Conservation (phyloP, 2,797 vertebrate species). For the Neosilurus hyrtlii region DNA sequence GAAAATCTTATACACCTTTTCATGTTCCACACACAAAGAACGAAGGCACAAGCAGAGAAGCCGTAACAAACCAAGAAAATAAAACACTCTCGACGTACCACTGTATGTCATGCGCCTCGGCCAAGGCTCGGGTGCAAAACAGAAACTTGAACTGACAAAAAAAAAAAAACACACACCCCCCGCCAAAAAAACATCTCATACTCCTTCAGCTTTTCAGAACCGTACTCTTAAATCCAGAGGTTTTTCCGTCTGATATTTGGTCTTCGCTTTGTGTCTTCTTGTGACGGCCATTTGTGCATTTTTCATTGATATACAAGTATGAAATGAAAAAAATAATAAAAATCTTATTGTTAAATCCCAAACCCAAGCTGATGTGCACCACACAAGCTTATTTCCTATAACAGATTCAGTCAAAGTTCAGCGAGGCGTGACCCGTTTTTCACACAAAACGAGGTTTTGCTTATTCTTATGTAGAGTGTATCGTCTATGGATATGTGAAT, state of each 20-base stretch:
- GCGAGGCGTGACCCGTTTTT: background rate
- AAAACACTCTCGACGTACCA: slow-evolving; percentile 38
- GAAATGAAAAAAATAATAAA: background rate
- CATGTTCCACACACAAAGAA: slow-evolving; percentile 24
- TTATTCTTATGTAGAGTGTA: slow-evolving; percentile 17
- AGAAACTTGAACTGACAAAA: background rate
- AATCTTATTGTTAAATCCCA: no score
- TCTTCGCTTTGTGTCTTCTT: background rate
- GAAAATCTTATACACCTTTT: slow-evolving; percentile 34
- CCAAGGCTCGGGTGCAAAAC: slow-evolving; percentile 18
- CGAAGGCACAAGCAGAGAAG: slow-evolving; percentile 17
- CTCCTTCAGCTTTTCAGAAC: slow-evolving; percentile 1
- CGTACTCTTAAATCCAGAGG: background rate
- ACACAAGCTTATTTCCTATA: background rate
- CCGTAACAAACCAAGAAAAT: slow-evolving; percentile 18
- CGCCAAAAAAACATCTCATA: background rate
- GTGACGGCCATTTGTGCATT: background rate
- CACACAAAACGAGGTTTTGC: background rate
- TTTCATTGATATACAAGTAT: background rate
- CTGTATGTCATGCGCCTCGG: background rate
- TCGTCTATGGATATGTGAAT: slow-evolving; percentile 7
- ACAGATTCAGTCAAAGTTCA: background rate
- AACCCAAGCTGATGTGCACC: background rate
- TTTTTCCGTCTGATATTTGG: background rate
- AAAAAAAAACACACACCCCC: background rate